These are phyloP conservation scores for Boulengeromyrus knoepffleri DNA, from an alignment of 2,113 vertebrate species.

Conservation along the genomic window DNA sequence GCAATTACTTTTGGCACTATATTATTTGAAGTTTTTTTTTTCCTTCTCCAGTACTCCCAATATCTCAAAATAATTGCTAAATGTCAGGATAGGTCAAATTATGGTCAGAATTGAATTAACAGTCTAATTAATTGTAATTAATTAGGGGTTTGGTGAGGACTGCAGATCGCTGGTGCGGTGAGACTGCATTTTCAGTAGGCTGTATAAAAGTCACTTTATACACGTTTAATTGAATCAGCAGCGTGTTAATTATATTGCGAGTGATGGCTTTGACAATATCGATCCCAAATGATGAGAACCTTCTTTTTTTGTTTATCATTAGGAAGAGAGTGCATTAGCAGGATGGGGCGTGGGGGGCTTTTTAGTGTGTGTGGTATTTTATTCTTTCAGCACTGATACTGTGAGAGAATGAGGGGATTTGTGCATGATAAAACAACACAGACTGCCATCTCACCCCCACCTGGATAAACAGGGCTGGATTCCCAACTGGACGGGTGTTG, in stretches of 20 bases:
- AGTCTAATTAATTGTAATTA: constrained; percentile 5
- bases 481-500: background rate
- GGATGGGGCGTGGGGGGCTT: background rate
- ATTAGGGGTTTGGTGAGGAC: background rate
- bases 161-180: background rate
- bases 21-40: background rate
- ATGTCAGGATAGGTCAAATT: background rate
- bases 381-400: background rate
- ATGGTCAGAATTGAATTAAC: background rate
- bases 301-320: constrained; percentile 3
- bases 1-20: background rate
- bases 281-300: background rate
- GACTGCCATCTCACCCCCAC: background rate
- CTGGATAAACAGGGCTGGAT: background rate
- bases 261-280: background rate
- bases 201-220: background rate
- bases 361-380: background rate
- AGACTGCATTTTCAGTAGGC: background rate
- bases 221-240: background rate
- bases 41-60: background rate
- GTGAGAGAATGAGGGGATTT: background rate
- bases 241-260: background rate
- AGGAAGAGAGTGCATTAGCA: background rate
- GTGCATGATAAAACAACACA: background rate
- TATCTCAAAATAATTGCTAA: background rate